Percentiles rank a stretch among this genome's conserved stretches.
Evolutionary conservation across 2,797 vertebrate species (phyloP).

Genomic region (Leptatherina wallacei): DNA sequence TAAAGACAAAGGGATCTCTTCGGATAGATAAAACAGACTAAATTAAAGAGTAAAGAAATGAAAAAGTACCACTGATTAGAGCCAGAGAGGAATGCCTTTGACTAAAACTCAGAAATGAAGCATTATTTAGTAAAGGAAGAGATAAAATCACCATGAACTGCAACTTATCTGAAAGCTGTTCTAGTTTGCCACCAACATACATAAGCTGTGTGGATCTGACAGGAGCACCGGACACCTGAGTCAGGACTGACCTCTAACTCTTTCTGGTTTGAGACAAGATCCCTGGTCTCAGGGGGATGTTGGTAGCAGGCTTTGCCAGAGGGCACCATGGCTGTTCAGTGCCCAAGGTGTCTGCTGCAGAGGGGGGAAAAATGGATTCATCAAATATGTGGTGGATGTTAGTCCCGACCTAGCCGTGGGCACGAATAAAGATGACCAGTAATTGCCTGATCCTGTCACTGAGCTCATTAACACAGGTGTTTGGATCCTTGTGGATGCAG

Average conservation of each 20-base stretch:
- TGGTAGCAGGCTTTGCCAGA: constrained; percentile 30
- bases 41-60: not conserved
- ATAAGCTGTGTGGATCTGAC: constrained; percentile 9
- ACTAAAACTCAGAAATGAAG: not conserved
- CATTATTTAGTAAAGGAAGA: not conserved
- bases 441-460: constrained; percentile 59
- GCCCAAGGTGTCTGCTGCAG: constrained; percentile 8
- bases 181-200: not conserved
- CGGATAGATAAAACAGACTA: no score
- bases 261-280: constrained; percentile 40
- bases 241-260: constrained; percentile 56
- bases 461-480: constrained; percentile 59
- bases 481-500: constrained; percentile 15
- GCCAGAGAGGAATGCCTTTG: not conserved
- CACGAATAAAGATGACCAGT: constrained; percentile 64
- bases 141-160: not conserved
- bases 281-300: constrained; percentile 12
- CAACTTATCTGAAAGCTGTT: not conserved
- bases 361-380: constrained; percentile 8
- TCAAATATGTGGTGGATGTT: constrained; percentile 6
- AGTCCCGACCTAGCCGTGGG: constrained; percentile 63
- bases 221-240: constrained; percentile 36
- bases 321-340: constrained; percentile 22
- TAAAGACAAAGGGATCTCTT: no score
- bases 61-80: not conserved